Conservation (phyloP, 2,797 vertebrate genomes). For the Staurois parvus region DNA sequence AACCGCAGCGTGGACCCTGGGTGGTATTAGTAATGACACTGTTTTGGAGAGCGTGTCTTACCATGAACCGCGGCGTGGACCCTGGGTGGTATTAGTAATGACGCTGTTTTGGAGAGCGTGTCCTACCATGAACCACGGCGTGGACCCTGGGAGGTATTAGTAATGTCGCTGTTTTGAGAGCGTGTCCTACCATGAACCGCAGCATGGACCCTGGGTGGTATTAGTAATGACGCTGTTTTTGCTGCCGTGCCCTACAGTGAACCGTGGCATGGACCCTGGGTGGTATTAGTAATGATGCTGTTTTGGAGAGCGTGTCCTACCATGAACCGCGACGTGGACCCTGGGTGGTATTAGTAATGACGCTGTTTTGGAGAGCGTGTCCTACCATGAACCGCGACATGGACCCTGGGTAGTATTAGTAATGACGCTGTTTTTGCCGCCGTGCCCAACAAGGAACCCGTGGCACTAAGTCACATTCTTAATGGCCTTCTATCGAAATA, state of each 20-base stretch:
- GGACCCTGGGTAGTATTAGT: not conserved
- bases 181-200: not conserved
- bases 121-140: not conserved
- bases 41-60: not conserved
- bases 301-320: not conserved
- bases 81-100: not conserved
- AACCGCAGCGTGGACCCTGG: not conserved
- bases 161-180: not conserved
- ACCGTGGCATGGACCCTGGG: not conserved
- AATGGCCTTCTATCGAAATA: conserved; percentile 3
- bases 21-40: not conserved
- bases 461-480: conserved; percentile 2
- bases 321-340: not conserved
- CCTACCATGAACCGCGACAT: not conserved
- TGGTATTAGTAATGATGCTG: not conserved
- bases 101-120: not conserved
- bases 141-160: not conserved
- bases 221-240: not conserved
- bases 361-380: not conserved
- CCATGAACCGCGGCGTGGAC: not conserved
- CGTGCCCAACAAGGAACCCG: not conserved
- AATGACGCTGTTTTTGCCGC: not conserved
- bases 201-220: not conserved
- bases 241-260: not conserved
- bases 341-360: not conserved